phyloP scores from a whole-genome alignment of 2,888 invertebrate genomes.

The Epsilonema sp. region DNA sequence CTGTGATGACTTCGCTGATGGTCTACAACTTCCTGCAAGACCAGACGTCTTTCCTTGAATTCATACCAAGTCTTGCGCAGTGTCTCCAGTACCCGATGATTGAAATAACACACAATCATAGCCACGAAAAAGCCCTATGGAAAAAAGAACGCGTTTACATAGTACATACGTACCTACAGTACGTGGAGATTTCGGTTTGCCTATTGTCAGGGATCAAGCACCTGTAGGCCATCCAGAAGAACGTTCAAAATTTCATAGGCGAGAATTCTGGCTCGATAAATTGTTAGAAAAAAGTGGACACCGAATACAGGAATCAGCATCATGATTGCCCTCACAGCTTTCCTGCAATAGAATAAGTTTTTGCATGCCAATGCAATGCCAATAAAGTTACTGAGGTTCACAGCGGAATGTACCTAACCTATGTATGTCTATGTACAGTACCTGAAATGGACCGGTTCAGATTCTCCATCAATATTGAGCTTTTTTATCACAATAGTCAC shows the following conservation, averaged over 20 bases:
- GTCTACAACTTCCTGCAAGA: too few relatives aligned
- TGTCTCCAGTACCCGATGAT: constrained; percentile 15
- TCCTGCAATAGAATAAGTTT: constrained; percentile 24
- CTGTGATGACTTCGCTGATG: too few relatives aligned
- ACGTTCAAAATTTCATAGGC: constrained; percentile 32
- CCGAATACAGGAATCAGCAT: constrained; percentile 37
- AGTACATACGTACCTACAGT: not conserved
- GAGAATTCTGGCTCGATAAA: constrained; percentile 31
- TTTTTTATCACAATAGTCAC: constrained; percentile 32
- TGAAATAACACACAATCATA: constrained; percentile 21
- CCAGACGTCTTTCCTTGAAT: too few relatives aligned
- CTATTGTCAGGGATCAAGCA: constrained; percentile 10
- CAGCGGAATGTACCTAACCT: too few relatives aligned
- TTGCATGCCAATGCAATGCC: constrained; percentile 1
- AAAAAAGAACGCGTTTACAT: too few relatives aligned
- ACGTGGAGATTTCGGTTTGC: not conserved
- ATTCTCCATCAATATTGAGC: constrained; percentile 31
- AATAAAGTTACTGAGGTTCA: too few relatives aligned
- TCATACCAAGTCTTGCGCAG: not conserved
- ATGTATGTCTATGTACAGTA: too few relatives aligned
- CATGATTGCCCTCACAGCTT: constrained; percentile 35
- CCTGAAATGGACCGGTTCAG: constrained; percentile 37
- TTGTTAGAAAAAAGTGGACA: constrained; percentile 34
- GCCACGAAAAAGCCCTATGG: constrained; percentile 20
- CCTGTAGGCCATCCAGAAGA: constrained; percentile 34